Base-by-base conservation (phyloP, 2,113 vertebrate genomes). In the Dasypus novemcinctus region DNA sequence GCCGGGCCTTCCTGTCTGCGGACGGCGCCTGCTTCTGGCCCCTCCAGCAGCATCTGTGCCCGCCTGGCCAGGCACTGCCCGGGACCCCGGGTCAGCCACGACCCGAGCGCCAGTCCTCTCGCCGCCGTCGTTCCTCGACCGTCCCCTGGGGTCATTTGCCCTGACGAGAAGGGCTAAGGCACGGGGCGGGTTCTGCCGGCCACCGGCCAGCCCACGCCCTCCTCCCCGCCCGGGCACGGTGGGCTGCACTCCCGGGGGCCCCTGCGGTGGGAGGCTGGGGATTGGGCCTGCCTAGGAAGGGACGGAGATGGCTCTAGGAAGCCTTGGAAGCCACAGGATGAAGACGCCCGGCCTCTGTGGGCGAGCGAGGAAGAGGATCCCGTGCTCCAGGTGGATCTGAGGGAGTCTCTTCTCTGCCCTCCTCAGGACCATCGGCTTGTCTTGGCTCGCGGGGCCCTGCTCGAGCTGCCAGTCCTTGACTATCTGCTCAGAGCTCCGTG, bases 191-290 rank as follows among this genome's bases (percentile, higher is more conserved):
- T 36, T 57, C 13, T 25, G 31, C 36, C 21, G 36, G 7, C 15
- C 52, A 1, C 20, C 2, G 31, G 43, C 36, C 20, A 29, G 46
- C 4, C 2, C 9, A 1, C 1, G 1, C 38, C 63, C 5, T 14
- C 18, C 64, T 66, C n/a, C 18, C 2, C 38, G 61, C 38, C 38
- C 63, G 71, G 72, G 20, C 69, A 25, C 49, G 38, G 13, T 46
- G 17, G 76, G 54, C 29, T 25, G 23, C 46, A 38, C 33, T n/a
- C 83, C 57, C 29, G 72, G 52, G 13, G 11, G n/a, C 7, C 69
- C 59, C 41, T 57, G 12, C 63, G 38, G 21, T 7, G 5, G 31
- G 57, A 64, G 71, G 66, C 33, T 4, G 0, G 7, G 33, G 52
- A 27, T 25, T 31, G 52, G 31, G 49, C 20, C 14, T 38, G 49